phyloP scores from a whole-genome alignment of 1,140 invertebrate genomes.

The Drosophila varians region DNA sequence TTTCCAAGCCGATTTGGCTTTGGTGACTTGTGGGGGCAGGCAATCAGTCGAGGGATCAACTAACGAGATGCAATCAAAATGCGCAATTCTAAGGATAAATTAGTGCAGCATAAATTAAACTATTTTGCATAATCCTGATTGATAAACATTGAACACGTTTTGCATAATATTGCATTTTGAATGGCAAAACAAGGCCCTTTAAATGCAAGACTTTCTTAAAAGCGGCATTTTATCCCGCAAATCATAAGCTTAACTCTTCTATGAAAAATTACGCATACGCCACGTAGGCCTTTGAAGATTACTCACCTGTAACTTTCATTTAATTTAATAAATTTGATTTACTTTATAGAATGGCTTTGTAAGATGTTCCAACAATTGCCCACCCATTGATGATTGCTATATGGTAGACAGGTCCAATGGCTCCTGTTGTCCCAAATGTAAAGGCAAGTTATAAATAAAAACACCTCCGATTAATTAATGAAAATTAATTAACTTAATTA shows the following conservation, averaged over 20 bases:
- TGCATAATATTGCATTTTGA: not conserved
- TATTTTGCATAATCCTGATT: conserved; percentile 35
- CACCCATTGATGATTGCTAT: conserved; percentile 88
- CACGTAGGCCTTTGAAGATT: conserved; percentile 7
- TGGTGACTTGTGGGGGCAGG: conserved; percentile 18
- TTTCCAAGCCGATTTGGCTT: conserved; percentile 13
- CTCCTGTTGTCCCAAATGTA: conserved; percentile 88
- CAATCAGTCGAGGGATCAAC: conserved; percentile 42
- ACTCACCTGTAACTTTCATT: conserved; percentile 25
- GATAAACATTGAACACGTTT: not conserved
- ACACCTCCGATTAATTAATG: not conserved
- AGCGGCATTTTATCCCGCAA: conserved; percentile 25
- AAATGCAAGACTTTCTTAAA: too few relatives aligned
- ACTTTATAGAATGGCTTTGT: conserved; percentile 89
- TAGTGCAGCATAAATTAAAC: conserved; percentile 39
- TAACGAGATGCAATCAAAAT: conserved; percentile 22
- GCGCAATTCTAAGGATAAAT: conserved; percentile 36
- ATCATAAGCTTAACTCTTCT: conserved; percentile 47
- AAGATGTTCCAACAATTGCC: conserved; percentile 88
- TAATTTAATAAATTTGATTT: conserved; percentile 5
- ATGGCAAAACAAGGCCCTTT: too few relatives aligned
- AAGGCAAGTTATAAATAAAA: conserved; percentile 85
- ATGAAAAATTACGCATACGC: conserved; percentile 59
- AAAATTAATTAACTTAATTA: not conserved
- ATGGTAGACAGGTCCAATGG: conserved; percentile 85